phyloP scores from a whole-genome alignment of 1,140 invertebrate species.

The Saccostrea echinata region DNA sequence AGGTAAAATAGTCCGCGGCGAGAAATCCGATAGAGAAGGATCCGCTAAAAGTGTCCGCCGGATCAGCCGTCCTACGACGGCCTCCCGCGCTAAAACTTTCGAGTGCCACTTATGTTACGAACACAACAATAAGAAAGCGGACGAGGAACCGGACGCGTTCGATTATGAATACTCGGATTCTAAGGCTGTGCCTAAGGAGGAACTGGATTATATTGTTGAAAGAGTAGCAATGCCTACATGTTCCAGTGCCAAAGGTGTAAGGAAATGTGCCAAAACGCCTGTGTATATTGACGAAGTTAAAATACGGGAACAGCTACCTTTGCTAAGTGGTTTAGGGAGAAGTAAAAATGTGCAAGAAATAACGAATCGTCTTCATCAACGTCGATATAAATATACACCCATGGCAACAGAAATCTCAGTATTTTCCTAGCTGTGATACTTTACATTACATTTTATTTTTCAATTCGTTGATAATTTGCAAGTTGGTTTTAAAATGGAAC shows the following conservation, averaged over 20 bases:
- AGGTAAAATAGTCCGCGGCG: slow-evolving; percentile 63
- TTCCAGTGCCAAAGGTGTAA: slow-evolving; percentile 47
- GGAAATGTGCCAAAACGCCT: slow-evolving; percentile 58
- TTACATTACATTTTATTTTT: neutral
- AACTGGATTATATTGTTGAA: slow-evolving; percentile 60
- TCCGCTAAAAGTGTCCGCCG: slow-evolving; percentile 56
- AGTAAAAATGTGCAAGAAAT: slow-evolving; percentile 63
- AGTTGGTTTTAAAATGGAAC: no score
- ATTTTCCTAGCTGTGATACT: neutral
- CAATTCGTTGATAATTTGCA: neutral
- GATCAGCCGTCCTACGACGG: slow-evolving; percentile 64
- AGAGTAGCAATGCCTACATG: slow-evolving; percentile 56
- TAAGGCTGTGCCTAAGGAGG: slow-evolving; percentile 57
- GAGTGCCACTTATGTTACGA: slow-evolving; percentile 67
- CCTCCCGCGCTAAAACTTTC: slow-evolving; percentile 62
- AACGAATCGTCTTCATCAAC: slow-evolving; percentile 56
- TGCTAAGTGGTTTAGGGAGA: slow-evolving; percentile 61
- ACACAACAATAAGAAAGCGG: slow-evolving; percentile 61
- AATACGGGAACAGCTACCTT: slow-evolving; percentile 60
- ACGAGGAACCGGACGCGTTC: slow-evolving; percentile 59
- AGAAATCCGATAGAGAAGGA: slow-evolving; percentile 51
- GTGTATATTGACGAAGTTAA: slow-evolving; percentile 65
- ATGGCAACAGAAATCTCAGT: neutral
- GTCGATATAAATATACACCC: neutral
- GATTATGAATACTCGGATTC: slow-evolving; percentile 63